Conservation (phyloP, 2,797 vertebrate genomes). For the Anguilla anguilla region DNA sequence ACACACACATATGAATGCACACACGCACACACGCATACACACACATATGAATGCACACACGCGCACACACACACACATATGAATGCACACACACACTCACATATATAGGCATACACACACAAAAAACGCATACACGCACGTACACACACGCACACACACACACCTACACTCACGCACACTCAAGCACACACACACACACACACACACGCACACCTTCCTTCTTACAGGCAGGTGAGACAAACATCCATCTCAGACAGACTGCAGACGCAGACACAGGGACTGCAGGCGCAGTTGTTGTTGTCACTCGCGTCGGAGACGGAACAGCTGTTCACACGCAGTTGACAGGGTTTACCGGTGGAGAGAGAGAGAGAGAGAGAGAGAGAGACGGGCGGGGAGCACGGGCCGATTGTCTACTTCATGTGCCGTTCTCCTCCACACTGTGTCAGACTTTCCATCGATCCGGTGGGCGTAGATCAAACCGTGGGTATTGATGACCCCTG, state of each 20-base stretch:
- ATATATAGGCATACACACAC: constrained; percentile 34
- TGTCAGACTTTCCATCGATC: not conserved
- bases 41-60: not conserved
- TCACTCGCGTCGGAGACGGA: constrained; percentile 11
- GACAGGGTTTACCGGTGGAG: constrained; percentile 19
- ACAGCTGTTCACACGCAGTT: constrained; percentile 29
- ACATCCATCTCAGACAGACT: not conserved
- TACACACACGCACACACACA: not conserved
- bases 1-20: not conserved
- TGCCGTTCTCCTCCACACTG: not conserved
- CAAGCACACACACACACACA: not conserved
- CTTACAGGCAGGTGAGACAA: not conserved
- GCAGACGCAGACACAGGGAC: not conserved
- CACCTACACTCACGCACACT: constrained; percentile 30
- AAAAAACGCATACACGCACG: constrained; percentile 28
- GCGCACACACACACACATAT: not conserved
- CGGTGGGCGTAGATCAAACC: constrained; percentile 15
- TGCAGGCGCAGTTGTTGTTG: constrained; percentile 25
- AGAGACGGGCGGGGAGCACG: not conserved
- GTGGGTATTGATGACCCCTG: constrained; percentile 6
- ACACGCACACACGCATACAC: not conserved
- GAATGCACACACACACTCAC: not conserved
- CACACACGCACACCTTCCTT: not conserved
- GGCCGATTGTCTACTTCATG: not conserved
- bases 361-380: not conserved